Percentiles rank a stretch among this genome's conserved stretches.
phyloP scores from a whole-genome alignment of 2,888 invertebrate genomes.

The Drosophila lacicola region DNA sequence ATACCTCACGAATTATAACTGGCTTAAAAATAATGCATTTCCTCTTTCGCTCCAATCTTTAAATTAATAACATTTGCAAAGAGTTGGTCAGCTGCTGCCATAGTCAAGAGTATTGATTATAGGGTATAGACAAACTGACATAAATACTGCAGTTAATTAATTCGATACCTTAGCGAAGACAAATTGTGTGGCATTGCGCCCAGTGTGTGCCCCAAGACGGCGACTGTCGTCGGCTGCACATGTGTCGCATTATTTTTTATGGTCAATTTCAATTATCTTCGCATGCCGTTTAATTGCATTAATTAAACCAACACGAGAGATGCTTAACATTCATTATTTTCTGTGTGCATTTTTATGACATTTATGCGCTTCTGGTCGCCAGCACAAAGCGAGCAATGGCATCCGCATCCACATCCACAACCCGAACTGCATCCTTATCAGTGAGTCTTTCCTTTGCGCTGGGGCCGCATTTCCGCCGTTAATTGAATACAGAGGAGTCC shows the following conservation, averaged over 20 bases:
- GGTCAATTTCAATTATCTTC: constrained; percentile 69
- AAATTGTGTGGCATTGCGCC: constrained; percentile 8
- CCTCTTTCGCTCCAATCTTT: too few relatives aligned
- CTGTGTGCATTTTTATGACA: constrained; percentile 48
- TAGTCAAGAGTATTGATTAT: too few relatives aligned
- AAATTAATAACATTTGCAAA: too few relatives aligned
- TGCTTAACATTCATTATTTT: constrained; percentile 72
- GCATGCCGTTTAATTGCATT: constrained; percentile 72
- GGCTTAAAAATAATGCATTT: too few relatives aligned
- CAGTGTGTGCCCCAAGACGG: neutral
- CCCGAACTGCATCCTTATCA: constrained; percentile 62
- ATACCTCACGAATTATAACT: too few relatives aligned
- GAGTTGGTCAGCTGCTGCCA: too few relatives aligned
- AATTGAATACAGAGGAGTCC: constrained; percentile 64
- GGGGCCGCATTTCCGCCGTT: constrained; percentile 67
- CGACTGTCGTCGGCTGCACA: constrained; percentile 16
- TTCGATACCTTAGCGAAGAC: constrained; percentile 10
- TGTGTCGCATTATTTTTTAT: constrained; percentile 52
- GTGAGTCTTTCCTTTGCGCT: constrained; percentile 39
- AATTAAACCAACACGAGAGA: constrained; percentile 74
- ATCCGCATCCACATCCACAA: constrained; percentile 4
- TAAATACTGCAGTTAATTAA: neutral
- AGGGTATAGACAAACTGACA: neutral
- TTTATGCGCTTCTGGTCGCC: constrained; percentile 30
- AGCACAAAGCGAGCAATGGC: neutral